These are phyloP conservation scores for Fulmarus glacialis DNA, from an alignment of 2,113 vertebrate genomes.

Conservation along the genomic window DNA sequence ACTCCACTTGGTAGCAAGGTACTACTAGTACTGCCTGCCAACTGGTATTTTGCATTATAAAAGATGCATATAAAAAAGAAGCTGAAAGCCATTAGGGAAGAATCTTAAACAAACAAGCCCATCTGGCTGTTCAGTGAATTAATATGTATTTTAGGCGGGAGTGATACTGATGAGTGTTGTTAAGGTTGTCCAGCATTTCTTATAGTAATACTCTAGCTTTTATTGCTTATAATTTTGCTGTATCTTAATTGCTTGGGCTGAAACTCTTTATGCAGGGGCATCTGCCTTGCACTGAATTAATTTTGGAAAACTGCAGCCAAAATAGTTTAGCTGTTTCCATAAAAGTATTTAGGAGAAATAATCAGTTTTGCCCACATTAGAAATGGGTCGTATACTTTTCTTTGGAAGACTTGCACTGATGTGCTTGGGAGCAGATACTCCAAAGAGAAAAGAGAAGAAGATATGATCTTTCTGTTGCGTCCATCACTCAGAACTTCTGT, in stretches of 20 bases:
- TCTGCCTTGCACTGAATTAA: conserved; percentile 22
- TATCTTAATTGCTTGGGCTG: conserved; percentile 29
- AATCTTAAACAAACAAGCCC: conserved; percentile 45
- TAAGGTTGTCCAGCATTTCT: conserved; percentile 34
- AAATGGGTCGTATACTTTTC: not conserved
- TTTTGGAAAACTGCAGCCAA: not conserved
- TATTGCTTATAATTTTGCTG: not conserved
- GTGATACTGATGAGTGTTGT: not conserved
- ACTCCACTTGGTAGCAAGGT: not conserved
- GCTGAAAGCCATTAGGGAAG: conserved; percentile 11
- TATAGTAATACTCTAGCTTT: not conserved
- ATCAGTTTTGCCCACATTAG: not conserved
- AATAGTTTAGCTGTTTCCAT: not conserved
- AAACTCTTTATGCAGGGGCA: not conserved
- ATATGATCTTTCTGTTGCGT: not conserved
- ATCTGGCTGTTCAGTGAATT: conserved; percentile 53
- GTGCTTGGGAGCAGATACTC: not conserved
- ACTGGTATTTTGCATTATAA: conserved; percentile 38
- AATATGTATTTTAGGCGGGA: not conserved
- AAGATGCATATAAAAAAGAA: not conserved
- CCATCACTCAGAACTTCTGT: not conserved
- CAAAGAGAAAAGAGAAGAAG: not conserved
- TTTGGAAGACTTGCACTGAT: not conserved
- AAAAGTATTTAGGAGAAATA: conserved; percentile 1
- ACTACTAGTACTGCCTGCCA: not conserved